phyloP scores from a whole-genome alignment of 2,888 invertebrate species.

The Stramonita haemastoma region DNA sequence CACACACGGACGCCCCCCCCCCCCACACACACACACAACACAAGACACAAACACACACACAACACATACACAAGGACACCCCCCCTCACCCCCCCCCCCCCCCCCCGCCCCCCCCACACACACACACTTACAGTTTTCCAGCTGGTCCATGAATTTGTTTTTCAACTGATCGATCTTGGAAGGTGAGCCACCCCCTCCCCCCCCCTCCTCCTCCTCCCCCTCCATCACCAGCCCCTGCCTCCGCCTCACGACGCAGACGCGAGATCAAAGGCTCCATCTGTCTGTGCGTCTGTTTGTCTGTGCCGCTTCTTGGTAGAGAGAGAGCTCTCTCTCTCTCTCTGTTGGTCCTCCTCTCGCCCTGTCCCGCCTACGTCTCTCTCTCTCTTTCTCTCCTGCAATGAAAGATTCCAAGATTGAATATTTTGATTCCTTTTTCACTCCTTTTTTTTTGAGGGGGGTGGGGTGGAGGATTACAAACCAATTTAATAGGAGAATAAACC shows the following conservation, averaged over 20 bases:
- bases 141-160: constrained; percentile 61
- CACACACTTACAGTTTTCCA: constrained; percentile 59
- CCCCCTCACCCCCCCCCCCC: too few relatives aligned
- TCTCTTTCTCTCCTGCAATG: not conserved
- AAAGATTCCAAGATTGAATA: not conserved
- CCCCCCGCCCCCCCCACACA: too few relatives aligned
- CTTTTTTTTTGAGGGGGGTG: not conserved
- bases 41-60: too few relatives aligned
- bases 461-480: not conserved
- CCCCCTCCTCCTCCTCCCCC: constrained; percentile 46
- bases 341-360: not conserved
- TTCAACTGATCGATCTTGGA: constrained; percentile 57
- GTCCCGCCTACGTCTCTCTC: not conserved
- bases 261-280: constrained; percentile 49
- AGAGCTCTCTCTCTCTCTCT: not conserved
- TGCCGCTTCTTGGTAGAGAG: not conserved
- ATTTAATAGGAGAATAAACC: too few relatives aligned
- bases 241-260: constrained; percentile 53
- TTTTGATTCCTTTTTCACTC: not conserved
- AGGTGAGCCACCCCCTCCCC: constrained; percentile 34
- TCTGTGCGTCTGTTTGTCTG: too few relatives aligned
- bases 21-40: too few relatives aligned
- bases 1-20: too few relatives aligned
- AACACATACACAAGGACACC: too few relatives aligned
- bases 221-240: constrained; percentile 42